Evolutionary conservation across 2,888 invertebrate genomes (phyloP), one percentile per base, ranked within the genome.

Genomic region (Drosophila borealis): DNA sequence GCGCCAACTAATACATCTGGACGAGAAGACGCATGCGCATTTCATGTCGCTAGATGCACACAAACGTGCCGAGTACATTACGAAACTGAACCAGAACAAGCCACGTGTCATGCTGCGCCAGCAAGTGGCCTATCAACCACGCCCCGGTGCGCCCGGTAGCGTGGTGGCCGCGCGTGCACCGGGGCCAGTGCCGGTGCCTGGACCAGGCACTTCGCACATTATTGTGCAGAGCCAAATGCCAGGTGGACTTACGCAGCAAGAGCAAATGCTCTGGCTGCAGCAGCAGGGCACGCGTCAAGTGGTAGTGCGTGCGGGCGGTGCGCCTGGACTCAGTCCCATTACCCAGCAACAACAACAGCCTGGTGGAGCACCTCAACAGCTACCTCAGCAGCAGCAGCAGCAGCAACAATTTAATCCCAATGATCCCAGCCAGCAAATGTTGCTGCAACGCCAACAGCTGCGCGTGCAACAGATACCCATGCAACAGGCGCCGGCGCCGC

Each of bases 21-120:
- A 97, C 81, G 96, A 96, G 0, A 96, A 96, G 81, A 96, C 96
- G 0, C 96, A 97, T 89, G 96, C 96, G 11, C 96, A 96, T 81
- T 92, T 97, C 48, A 96, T 97, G 89, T 96, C 96, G 17, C 94
- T 96, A 94, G 96, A 96, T 85, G 96, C 96, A 0, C 95, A 96
- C 71, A 96, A 96, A 86, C 94, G 96, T 42, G 96, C 96, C 1
- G 94, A 96, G 91, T 97, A 97, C 79, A 96, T 97, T 5, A 95
- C 96, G 11, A 96, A 96, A 90, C 92, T 96, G 70, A 96, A 96
- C 90, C 96, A 96, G 90, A 94, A 94, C 75, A 94, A 94, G 70
- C 94, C 94, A 56, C 93, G 94, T 49, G 93, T 94, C 34, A 86
- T 94, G 76, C 81, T 95, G 53, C 94, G 95, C 44, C 93, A 93